These are phyloP conservation scores for Kuschelorhynchus macadamiae DNA, from an alignment of 2,888 invertebrate species.

Conservation along the genomic window DNA sequence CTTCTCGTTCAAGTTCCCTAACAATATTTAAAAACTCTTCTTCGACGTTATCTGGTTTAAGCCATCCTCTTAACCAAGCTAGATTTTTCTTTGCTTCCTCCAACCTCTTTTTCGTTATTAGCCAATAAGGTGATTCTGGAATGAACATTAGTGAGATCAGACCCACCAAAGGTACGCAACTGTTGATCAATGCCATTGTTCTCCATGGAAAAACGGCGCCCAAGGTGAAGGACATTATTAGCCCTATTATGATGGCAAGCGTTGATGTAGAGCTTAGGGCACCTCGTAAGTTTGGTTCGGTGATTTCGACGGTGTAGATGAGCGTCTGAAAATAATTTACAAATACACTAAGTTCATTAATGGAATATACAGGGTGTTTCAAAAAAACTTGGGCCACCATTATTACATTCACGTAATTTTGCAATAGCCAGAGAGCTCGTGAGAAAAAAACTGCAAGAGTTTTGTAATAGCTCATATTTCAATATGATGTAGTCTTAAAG, in stretches of 20 bases:
- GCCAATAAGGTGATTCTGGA: slow-evolving; percentile 87
- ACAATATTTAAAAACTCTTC: slow-evolving; percentile 72
- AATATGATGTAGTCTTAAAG: too few species aligned
- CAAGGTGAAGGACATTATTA: slow-evolving; percentile 83
- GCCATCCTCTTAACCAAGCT: slow-evolving; percentile 88
- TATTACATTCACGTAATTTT: too few species aligned
- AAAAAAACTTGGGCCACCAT: too few species aligned
- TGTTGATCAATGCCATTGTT: slow-evolving; percentile 77
- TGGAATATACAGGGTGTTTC: too few species aligned
- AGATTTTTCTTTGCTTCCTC: slow-evolving; percentile 78
- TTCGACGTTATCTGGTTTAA: slow-evolving; percentile 73
- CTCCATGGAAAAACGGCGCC: slow-evolving; percentile 82
- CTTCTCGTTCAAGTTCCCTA: slow-evolving; percentile 51
- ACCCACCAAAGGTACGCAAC: slow-evolving; percentile 75
- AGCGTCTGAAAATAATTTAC: slow-evolving; percentile 74
- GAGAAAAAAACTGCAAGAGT: too few species aligned
- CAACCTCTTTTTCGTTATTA: slow-evolving; percentile 76
- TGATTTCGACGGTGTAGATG: slow-evolving; percentile 87
- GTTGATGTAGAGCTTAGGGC: slow-evolving; percentile 81
- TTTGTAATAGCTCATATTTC: too few species aligned
- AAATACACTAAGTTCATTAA: too few species aligned
- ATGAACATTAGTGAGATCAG: slow-evolving; percentile 78
- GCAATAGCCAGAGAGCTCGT: too few species aligned
- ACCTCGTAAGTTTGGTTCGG: slow-evolving; percentile 83
- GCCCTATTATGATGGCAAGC: slow-evolving; percentile 81